Evolutionary conservation across 2,888 invertebrate species (phyloP).

Genomic region (Diarsia mendica): DNA sequence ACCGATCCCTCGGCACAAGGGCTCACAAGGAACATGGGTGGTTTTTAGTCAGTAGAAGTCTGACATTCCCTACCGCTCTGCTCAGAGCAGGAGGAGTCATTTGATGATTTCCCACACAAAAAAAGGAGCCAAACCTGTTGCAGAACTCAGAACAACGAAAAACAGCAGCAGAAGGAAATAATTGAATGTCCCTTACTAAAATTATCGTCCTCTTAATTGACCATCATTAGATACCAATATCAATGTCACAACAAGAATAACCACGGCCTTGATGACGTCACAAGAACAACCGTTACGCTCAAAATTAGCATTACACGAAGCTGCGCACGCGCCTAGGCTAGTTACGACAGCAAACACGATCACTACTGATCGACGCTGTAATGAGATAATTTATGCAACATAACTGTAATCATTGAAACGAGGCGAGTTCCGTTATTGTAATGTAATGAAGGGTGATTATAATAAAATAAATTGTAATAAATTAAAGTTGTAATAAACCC

Average conservation of each 20-base stretch:
- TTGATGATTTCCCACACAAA: too few species aligned
- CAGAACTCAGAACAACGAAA: background rate
- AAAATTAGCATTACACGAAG: conserved; percentile 49
- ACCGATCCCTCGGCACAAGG: too few species aligned
- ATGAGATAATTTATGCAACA: conserved; percentile 46
- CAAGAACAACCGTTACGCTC: conserved; percentile 22
- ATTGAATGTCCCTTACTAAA: background rate
- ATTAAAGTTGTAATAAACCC: conserved; percentile 18
- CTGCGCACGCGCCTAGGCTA: conserved; percentile 48
- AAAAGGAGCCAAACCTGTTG: background rate
- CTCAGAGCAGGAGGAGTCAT: too few species aligned
- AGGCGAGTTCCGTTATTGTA: conserved; percentile 38
- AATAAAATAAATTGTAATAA: conserved; percentile 30
- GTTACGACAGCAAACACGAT: conserved; percentile 46
- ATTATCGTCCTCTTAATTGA: too few species aligned
- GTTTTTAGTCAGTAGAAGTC: too few species aligned
- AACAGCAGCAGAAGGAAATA: background rate
- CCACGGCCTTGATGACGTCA: conserved; percentile 35
- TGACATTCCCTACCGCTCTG: too few species aligned
- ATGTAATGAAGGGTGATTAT: conserved; percentile 27
- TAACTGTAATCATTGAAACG: conserved; percentile 30
- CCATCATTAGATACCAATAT: conserved; percentile 12
- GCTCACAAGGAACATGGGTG: too few species aligned
- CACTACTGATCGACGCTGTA: conserved; percentile 33
- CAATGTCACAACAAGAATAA: conserved; percentile 36